A percentile compares a stretch with the other conserved stretches of the same genome.
Conservation (phyloP, 2,888 invertebrate species). For the Dolomedes plantarius region DNA sequence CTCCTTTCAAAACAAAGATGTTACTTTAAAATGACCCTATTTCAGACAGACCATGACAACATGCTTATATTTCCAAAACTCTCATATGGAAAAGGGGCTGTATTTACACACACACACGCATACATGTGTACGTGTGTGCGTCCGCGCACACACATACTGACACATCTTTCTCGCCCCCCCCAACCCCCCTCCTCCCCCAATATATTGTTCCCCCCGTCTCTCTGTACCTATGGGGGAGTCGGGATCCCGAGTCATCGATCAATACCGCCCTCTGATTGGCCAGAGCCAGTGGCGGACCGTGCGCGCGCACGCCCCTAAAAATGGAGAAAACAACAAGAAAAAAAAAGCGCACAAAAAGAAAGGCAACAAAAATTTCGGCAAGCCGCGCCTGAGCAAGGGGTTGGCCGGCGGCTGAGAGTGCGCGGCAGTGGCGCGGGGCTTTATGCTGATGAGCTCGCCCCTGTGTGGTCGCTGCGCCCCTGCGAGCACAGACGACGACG, state of each 20-base stretch:
- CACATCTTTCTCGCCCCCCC: neutral
- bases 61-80: slow-evolving; percentile 6
- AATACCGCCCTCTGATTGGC: slow-evolving; percentile 26
- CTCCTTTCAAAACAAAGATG: neutral
- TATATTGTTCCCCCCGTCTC: slow-evolving; percentile 19
- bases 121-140: neutral
- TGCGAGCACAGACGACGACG: slow-evolving; percentile 42
- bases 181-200: neutral
- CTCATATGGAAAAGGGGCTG: neutral
- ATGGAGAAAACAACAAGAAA: slow-evolving; percentile 25
- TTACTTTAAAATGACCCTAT: slow-evolving; percentile 9
- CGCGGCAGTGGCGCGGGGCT: slow-evolving; percentile 32
- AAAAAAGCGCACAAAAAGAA: slow-evolving; percentile 26
- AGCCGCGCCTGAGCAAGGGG: slow-evolving; percentile 17
- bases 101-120: neutral
- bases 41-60: slow-evolving; percentile 5
- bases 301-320: slow-evolving; percentile 31
- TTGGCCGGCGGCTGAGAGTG: slow-evolving; percentile 29
- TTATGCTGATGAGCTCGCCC: slow-evolving; percentile 65
- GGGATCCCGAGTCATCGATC: slow-evolving; percentile 7
- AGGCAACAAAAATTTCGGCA: slow-evolving; percentile 34
- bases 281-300: neutral
- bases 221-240: slow-evolving; percentile 18
- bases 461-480: slow-evolving; percentile 45
- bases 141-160: neutral